Percentiles rank a stretch among this genome's conserved stretches.
Evolutionary conservation across 1,140 invertebrate species (phyloP).

Genomic region (Euglossa dilemma): DNA sequence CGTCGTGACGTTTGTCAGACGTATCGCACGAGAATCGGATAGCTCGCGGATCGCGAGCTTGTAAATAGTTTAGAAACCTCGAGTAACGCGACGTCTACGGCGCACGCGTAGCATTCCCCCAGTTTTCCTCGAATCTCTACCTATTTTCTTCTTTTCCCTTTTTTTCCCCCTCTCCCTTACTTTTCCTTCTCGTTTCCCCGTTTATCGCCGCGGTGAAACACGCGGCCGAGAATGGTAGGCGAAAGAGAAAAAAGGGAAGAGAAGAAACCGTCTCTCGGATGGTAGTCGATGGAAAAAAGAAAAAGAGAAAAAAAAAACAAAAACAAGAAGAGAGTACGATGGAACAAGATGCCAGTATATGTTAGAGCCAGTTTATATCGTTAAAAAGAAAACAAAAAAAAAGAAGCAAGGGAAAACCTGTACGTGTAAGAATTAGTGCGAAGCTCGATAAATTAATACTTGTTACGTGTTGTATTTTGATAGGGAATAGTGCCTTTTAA

Average conservation of each 20-base stretch:
- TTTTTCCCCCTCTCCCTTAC: not conserved
- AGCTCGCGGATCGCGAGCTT: slow-evolving; percentile 29
- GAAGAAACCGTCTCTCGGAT: slow-evolving; percentile 20
- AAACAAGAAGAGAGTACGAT: slow-evolving; percentile 50
- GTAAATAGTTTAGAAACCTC: slow-evolving; percentile 59
- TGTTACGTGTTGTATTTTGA: slow-evolving; percentile 72
- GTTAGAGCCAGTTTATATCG: slow-evolving; percentile 76
- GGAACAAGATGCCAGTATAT: slow-evolving; percentile 79
- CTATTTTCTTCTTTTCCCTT: slow-evolving; percentile 12
- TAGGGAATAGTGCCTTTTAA: slow-evolving; percentile 81
- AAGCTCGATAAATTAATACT: slow-evolving; percentile 64
- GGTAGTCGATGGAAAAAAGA: slow-evolving; percentile 42
- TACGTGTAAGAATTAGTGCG: slow-evolving; percentile 58
- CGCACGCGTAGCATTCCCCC: slow-evolving; percentile 45
- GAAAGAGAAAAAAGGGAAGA: not conserved
- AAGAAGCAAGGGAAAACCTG: slow-evolving; percentile 48
- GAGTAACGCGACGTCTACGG: slow-evolving; percentile 33
- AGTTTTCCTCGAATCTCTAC: slow-evolving; percentile 51
- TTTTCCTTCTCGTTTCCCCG: not conserved
- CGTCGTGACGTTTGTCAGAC: not conserved
- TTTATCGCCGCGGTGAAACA: slow-evolving; percentile 45
- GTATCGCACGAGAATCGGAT: slow-evolving; percentile 42
- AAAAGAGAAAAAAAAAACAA: slow-evolving; percentile 47
- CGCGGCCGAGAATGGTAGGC: slow-evolving; percentile 43
- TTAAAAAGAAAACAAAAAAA: too few species aligned